Percentiles rank a stretch among this genome's conserved stretches.
phyloP scores from a whole-genome alignment of 2,113 vertebrate species.

The Pterophyllum scalare region DNA sequence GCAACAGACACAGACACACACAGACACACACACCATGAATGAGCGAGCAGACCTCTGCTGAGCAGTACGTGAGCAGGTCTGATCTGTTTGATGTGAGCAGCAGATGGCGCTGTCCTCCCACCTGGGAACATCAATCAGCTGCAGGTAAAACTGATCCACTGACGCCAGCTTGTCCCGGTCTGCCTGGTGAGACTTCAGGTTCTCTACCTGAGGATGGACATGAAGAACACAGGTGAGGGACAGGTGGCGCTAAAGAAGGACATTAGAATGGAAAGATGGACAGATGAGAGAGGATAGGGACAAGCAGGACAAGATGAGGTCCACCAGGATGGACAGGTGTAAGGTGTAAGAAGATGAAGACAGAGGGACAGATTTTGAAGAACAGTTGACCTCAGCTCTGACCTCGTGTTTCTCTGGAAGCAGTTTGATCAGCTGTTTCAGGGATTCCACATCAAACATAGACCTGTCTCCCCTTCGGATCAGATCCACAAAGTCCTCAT shows the following conservation, averaged over 20 bases:
- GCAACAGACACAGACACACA: slow-evolving; percentile 12
- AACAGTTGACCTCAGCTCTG: slow-evolving; percentile 37
- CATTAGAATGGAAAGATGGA: not conserved
- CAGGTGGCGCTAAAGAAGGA: not conserved
- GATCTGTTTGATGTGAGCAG: not conserved
- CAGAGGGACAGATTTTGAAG: not conserved
- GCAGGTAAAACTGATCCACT: slow-evolving; percentile 89
- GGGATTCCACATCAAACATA: slow-evolving; percentile 88
- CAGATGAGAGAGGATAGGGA: not conserved
- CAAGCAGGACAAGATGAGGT: not conserved
- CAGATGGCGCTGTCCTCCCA: slow-evolving; percentile 58
- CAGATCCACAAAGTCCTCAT: slow-evolving; percentile 86
- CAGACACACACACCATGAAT: not conserved
- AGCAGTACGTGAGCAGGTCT: not conserved
- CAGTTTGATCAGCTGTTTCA: slow-evolving; percentile 92
- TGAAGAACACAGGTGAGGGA: not conserved
- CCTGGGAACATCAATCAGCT: slow-evolving; percentile 87
- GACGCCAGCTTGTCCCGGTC: slow-evolving; percentile 85
- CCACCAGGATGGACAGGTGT: not conserved
- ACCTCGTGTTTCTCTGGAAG: slow-evolving; percentile 95
- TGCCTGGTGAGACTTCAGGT: slow-evolving; percentile 86
- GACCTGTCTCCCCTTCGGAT: slow-evolving; percentile 86
- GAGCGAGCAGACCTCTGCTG: not conserved
- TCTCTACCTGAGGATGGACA: slow-evolving; percentile 84
- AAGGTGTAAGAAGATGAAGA: not conserved